Percentiles rank a stretch among this genome's conserved stretches.
phyloP scores from a whole-genome alignment of 2,888 invertebrate genomes.

The Polymixis flavicincta region DNA sequence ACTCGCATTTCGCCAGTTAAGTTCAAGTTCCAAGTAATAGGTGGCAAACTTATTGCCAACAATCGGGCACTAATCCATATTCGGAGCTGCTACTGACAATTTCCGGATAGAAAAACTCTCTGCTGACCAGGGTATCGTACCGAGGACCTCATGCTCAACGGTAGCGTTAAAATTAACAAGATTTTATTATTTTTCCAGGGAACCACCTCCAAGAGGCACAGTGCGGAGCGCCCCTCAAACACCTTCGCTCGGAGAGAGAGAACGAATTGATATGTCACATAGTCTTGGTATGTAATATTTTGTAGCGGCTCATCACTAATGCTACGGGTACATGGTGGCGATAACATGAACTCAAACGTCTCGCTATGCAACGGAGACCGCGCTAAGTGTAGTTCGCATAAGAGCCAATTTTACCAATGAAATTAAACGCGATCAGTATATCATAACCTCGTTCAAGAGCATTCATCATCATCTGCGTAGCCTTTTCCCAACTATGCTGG shows the following conservation, averaged over 20 bases:
- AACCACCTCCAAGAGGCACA: constrained; percentile 77
- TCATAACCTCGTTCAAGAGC: no score
- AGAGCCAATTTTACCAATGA: no score
- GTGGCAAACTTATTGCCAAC: not conserved
- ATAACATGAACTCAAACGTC: no score
- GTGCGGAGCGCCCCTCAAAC: constrained; percentile 91
- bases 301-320: not conserved
- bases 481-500: no score
- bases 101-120: no score
- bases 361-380: no score
- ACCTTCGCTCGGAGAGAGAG: constrained; percentile 88
- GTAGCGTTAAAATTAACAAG: not conserved
- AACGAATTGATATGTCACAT: constrained; percentile 88
- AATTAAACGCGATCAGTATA: no score
- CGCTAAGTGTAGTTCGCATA: no score
- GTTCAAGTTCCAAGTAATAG: not conserved
- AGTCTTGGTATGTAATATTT: constrained; percentile 80
- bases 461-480: no score
- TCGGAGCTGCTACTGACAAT: not conserved
- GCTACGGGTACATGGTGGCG: no score
- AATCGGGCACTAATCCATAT: not conserved
- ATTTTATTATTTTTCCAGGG: constrained; percentile 68
- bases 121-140: not conserved
- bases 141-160: not conserved
- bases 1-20: not conserved